Conservation (phyloP, 2,113 vertebrate genomes). For the Apteryx owenii region DNA sequence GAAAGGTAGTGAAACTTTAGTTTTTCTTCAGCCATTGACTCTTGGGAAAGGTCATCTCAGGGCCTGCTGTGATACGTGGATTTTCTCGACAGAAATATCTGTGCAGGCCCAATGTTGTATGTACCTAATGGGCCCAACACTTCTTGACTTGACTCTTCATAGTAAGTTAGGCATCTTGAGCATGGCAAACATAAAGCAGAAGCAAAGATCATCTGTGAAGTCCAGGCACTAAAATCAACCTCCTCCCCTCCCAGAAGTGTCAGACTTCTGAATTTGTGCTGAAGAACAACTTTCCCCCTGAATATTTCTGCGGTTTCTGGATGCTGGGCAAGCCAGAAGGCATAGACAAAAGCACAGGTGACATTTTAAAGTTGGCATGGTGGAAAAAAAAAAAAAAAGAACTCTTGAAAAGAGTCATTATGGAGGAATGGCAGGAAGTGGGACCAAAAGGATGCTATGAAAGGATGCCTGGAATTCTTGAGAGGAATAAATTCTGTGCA, state of each 20-base stretch:
- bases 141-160: neutral
- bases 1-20: neutral
- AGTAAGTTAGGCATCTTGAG: neutral
- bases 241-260: neutral
- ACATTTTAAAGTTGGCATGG: neutral
- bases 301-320: accelerated
- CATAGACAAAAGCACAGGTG: neutral
- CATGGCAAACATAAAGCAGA: neutral
- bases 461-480: neutral
- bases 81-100: neutral
- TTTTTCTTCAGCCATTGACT: neutral
- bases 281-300: neutral
- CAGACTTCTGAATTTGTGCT: neutral
- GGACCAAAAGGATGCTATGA: neutral
- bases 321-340: neutral
- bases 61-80: neutral
- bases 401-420: neutral
- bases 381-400: neutral
- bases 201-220: neutral
- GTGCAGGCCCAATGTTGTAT: neutral
- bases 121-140: neutral
- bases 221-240: neutral
- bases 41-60: neutral
- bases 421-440: neutral
- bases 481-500: neutral